phyloP scores from a whole-genome alignment of 2,113 vertebrate genomes.

The Eolophus roseicapilla region DNA sequence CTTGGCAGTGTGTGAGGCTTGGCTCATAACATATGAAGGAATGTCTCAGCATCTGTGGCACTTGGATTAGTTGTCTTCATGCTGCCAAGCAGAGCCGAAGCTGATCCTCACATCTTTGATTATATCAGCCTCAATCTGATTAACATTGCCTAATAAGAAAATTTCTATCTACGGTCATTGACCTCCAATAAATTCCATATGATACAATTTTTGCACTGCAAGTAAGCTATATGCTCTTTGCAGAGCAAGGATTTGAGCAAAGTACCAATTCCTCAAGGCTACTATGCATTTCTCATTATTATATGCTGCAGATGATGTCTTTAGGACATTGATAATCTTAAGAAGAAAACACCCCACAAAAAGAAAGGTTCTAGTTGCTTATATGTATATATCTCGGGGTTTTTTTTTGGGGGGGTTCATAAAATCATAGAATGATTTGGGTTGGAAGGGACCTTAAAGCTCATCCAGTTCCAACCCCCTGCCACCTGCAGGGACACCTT shows the following conservation, averaged over 20 bases:
- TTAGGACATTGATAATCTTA: neutral
- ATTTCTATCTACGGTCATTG: neutral
- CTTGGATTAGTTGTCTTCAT: neutral
- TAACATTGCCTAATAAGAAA: neutral
- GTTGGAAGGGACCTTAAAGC: neutral
- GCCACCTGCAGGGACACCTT: neutral
- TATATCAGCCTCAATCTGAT: neutral
- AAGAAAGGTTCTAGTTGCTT: neutral
- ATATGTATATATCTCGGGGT: fast-evolving
- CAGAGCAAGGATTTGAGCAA: neutral
- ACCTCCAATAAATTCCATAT: neutral
- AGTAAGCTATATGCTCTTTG: fast-evolving
- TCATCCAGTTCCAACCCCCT: neutral
- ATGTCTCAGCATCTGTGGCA: slow-evolving; percentile 26
- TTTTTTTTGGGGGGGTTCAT: too few species aligned
- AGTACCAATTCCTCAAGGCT: neutral
- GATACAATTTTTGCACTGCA: neutral
- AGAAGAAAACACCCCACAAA: neutral
- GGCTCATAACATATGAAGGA: neutral
- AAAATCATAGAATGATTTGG: neutral
- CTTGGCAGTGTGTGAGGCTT: neutral
- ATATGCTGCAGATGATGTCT: neutral
- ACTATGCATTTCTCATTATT: neutral
- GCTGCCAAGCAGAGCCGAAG: neutral
- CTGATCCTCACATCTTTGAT: neutral